Base-by-base conservation (phyloP, 2,797 vertebrate genomes). In the Heliangelus exortis region DNA sequence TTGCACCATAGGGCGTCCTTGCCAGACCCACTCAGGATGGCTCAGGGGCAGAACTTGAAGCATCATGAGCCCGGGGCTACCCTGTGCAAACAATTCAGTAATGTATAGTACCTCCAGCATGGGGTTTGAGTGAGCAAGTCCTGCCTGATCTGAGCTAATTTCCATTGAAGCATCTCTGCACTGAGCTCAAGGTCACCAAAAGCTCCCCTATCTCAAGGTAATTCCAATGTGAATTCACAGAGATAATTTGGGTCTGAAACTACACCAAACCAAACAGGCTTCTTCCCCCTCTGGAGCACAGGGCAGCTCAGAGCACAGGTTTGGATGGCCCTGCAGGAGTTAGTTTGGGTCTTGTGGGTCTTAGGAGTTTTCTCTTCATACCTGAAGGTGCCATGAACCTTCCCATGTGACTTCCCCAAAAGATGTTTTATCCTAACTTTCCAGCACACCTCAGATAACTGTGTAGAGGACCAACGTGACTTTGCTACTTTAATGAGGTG, bases 31-130 rank as follows among this genome's bases (percentile, higher is more conserved):
- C 51, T 50, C 39, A 91, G 65, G 41, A n/a, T 19, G 28, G 29
- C 34, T 81, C 41, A 61, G 75, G 41, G 54, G 25, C 75, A 51
- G 79, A 33, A 78, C n/a, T 16, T 57, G 28, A 10, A 15, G 55
- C n/a, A 57, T 15, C 45, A 77, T 36, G 20, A n/a, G 22, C 20
- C 13, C 45, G 63, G 34, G n/a, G 47, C 57, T 8, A 5, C 22
- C 4, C 47, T 47, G 16, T 65, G 55, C 67, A 17, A 48, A 16
- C 57, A 28, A 26, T 14, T 13, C 45, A 47, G 26, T 22, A 28
- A 54, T 31, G 31, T 7, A 3, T 1, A 1, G 57, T 85, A 72
- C 48, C 12, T 5, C 79, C 4, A 0, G 45, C 50, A 12, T 3
- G 13, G 67, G 34, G 25, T 53, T 43, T 55, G 55, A 47, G 47